These are phyloP conservation scores for Spinus pinus DNA, from an alignment of 2,797 vertebrate species.

Conservation along the genomic window DNA sequence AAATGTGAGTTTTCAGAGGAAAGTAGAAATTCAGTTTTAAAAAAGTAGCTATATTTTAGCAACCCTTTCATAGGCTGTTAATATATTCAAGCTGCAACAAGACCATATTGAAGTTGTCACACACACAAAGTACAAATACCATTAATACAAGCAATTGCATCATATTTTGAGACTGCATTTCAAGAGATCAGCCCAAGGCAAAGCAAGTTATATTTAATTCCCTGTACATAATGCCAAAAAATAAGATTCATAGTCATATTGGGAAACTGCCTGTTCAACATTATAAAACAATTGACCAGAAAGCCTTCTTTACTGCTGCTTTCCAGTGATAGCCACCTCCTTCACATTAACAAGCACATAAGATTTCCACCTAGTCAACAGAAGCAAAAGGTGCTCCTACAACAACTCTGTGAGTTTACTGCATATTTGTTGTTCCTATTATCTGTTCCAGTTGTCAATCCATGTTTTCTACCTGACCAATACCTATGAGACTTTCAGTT, in stretches of 20 bases:
- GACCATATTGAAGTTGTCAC: neutral
- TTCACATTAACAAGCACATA: neutral
- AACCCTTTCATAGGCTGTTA: neutral
- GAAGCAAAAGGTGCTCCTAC: neutral
- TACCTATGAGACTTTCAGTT: neutral
- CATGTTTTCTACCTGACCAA: neutral
- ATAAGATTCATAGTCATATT: neutral
- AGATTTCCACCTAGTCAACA: neutral
- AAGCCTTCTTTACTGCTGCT: neutral
- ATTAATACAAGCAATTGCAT: neutral
- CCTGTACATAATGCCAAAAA: neutral
- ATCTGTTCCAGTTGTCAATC: neutral
- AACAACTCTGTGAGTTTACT: neutral
- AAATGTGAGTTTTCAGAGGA: neutral
- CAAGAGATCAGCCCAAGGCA: neutral
- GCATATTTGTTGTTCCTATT: neutral
- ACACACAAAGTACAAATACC: neutral
- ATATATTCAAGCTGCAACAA: neutral
- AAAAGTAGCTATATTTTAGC: neutral
- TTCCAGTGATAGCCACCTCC: neutral
- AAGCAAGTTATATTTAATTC: neutral
- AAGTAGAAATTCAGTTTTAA: neutral
- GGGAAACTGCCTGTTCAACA: neutral
- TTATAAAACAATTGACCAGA: neutral
- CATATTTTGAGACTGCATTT: neutral